A percentile compares a stretch with the other conserved stretches of the same genome.
Conservation (phyloP, 2,113 vertebrate species). For the Scomber scombrus region DNA sequence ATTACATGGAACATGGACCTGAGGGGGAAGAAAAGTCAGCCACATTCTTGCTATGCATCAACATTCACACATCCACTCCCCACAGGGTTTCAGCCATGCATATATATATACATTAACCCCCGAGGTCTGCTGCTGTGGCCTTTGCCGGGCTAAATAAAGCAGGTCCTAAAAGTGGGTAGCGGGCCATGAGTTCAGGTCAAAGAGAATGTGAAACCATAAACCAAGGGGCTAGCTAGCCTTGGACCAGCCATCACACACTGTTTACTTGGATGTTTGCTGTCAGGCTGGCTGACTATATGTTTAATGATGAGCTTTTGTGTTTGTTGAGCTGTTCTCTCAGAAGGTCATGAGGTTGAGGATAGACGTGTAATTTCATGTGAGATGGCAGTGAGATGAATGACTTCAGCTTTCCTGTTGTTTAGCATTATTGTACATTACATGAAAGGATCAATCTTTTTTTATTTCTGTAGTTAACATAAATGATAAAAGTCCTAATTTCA, state of each 20-base stretch:
- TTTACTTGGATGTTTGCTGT: constrained; percentile 69
- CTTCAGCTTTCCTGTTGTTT: not conserved
- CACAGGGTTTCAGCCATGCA: constrained; percentile 27
- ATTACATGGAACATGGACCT: constrained; percentile 11
- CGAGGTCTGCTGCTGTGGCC: constrained; percentile 55
- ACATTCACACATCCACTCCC: constrained; percentile 46
- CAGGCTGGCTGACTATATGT: constrained; percentile 32
- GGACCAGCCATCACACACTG: constrained; percentile 46
- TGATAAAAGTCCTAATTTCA: too few relatives aligned
- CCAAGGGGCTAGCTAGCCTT: constrained; percentile 53
- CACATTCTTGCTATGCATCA: not conserved
- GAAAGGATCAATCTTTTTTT: too few relatives aligned
- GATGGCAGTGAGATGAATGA: not conserved
- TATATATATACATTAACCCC: constrained; percentile 65
- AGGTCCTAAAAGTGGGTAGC: constrained; percentile 72
- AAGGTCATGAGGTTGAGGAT: constrained; percentile 40
- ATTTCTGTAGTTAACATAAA: not conserved
- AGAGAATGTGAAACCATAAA: constrained; percentile 79
- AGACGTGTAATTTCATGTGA: constrained; percentile 40
- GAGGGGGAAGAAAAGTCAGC: not conserved
- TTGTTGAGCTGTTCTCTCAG: constrained; percentile 42
- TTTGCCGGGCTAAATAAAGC: constrained; percentile 77
- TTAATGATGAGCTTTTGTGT: constrained; percentile 46
- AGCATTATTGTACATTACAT: not conserved
- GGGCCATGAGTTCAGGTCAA: constrained; percentile 71